These are phyloP conservation scores for Dasypogon diadema DNA, from an alignment of 2,888 invertebrate genomes.

Conservation along the genomic window DNA sequence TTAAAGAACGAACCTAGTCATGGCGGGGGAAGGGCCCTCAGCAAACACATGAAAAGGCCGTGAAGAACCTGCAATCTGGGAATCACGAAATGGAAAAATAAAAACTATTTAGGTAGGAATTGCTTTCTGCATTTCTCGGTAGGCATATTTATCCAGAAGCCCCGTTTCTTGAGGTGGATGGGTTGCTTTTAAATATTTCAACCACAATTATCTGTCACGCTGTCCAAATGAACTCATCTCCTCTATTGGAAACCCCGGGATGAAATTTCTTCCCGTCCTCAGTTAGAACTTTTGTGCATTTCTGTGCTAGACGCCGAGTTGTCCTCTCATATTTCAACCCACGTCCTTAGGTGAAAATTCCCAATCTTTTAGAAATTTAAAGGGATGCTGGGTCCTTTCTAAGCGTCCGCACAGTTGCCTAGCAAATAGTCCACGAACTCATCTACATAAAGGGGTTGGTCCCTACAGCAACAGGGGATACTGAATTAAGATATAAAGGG, in stretches of 20 bases:
- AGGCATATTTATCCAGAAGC: background rate
- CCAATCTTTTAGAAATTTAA: constrained; percentile 10
- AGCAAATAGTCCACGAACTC: background rate
- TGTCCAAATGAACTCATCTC: background rate
- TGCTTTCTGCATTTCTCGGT: constrained; percentile 4
- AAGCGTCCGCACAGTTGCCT: background rate
- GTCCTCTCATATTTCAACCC: constrained; percentile 10
- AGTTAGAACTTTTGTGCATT: background rate
- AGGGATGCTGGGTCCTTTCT: background rate
- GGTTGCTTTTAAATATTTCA: constrained; percentile 43
- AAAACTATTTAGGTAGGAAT: background rate
- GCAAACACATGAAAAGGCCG: background rate
- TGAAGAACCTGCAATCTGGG: background rate
- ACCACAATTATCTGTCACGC: constrained; percentile 25
- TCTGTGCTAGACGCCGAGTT: background rate
- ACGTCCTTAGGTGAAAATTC: background rate
- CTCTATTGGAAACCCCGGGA: background rate
- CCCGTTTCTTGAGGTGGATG: too few relatives aligned
- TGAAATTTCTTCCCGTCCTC: background rate
- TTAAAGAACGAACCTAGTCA: background rate
- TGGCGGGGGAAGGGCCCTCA: background rate
- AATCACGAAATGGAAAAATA: background rate
- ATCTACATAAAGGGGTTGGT: constrained; percentile 5
- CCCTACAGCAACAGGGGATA: constrained; percentile 14
- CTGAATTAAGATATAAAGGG: constrained; percentile 5